Evolutionary conservation across 2,888 invertebrate genomes (phyloP), one percentile per base, ranked within the genome.

Genomic region (Hirtodrosophila cameraria): DNA sequence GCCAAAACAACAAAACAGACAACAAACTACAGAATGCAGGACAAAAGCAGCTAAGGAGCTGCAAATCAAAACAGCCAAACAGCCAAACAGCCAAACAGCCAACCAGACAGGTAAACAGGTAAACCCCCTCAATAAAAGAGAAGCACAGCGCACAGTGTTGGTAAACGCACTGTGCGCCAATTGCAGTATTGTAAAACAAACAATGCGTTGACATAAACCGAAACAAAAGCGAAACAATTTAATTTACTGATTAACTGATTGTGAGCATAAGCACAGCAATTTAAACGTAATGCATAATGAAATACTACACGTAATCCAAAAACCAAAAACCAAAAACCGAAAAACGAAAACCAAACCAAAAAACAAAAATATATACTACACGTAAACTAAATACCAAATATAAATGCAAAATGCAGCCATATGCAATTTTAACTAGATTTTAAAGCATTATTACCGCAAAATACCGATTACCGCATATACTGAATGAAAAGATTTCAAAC

Each of bases 351-450:
- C 31, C 11, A 46, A 53, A 48, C 42, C 0, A 38, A 67, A n/a
- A 53, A 46, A 57, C 16, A 13, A 54, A 50, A 49, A 58, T 66
- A 75, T 72, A 74, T 75, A 75, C 60, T 75, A 79, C 75, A 81
- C 55, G 58, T 58, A 68, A 72, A 68, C 52, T 62, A 80, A 76
- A 73, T 67, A 78, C 61, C 58, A 81, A 84, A 70, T 78, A 84
- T 78, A 74, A 81, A 83, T 66, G 64, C 77, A 80, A 57, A n/a
- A 86, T 69, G 86, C 80, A 80, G 79, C 69, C 72, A 85, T 82
- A 83, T 80, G 82, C 82, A 84, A 75, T 84, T 86, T 86, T 81
- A 86, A 84, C 85, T 82, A 82, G 82, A 82, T 86, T 86, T 82
- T 84, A 86, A 78, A 63, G 85, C 82, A 82, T 78, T 84, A 81